These are phyloP conservation scores for Hofmannophila pseudospretella DNA, from an alignment of 2,888 invertebrate species.

Conservation along the genomic window DNA sequence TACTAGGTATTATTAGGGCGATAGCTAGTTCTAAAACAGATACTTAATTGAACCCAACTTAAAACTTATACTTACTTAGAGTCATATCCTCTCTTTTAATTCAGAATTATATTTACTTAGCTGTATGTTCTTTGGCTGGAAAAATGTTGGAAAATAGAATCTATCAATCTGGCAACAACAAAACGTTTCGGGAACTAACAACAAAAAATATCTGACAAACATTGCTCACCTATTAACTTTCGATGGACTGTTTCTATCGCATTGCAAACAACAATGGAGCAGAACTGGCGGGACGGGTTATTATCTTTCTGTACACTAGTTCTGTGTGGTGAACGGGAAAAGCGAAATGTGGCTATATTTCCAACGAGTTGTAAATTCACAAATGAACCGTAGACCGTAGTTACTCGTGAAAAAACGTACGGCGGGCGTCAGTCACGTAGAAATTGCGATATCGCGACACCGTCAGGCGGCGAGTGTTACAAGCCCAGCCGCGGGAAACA, in stretches of 20 bases:
- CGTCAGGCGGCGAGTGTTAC: not conserved
- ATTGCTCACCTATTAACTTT: slow-evolving; percentile 33
- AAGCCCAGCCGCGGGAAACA: not conserved
- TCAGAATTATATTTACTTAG: not conserved
- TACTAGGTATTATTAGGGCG: too few species aligned
- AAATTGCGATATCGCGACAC: slow-evolving; percentile 22
- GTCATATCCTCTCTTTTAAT: too few species aligned
- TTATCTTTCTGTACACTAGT: slow-evolving; percentile 60
- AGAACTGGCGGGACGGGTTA: slow-evolving; percentile 47
- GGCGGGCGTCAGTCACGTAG: slow-evolving; percentile 21
- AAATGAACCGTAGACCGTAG: slow-evolving; percentile 33
- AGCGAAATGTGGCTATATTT: slow-evolving; percentile 43
- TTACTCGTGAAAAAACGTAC: slow-evolving; percentile 27
- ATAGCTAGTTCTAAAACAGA: too few species aligned
- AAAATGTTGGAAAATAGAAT: not conserved
- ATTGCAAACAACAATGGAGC: slow-evolving; percentile 46
- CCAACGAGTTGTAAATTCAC: slow-evolving; percentile 37
- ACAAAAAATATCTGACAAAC: slow-evolving; percentile 21
- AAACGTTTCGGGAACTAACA: not conserved
- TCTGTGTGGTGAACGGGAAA: slow-evolving; percentile 35
- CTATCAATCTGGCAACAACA: not conserved
- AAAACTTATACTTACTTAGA: too few species aligned
- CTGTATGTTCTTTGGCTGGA: not conserved
- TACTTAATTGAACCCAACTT: too few species aligned
- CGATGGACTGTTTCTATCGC: slow-evolving; percentile 22